Evolutionary conservation across 2,113 vertebrate genomes (phyloP), one percentile per base, ranked within the genome.

Genomic region (Genyomyrus donnyi): DNA sequence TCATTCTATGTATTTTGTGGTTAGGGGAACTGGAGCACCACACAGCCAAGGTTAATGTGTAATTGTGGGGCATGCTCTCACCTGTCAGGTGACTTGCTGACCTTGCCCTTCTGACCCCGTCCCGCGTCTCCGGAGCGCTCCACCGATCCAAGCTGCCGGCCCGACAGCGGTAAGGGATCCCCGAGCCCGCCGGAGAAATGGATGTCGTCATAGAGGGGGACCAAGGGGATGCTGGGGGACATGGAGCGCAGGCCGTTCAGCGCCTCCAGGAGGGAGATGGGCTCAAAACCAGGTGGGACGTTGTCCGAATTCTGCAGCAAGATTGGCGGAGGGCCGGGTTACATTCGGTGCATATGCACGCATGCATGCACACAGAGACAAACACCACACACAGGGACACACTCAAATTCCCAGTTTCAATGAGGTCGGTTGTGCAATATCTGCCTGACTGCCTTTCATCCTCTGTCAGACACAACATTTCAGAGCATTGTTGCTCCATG

Each of bases 191-290:
- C 96, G 0, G 96, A 96, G 93, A 96, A 98, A 90, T 86, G 95
- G 92, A 98, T 96, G 90, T 98, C 97, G 0, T 97, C 97, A 3
- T 98, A 98, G 0, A 98, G 95, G 0, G 97, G 97, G n/a, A 96
- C 97, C 0, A 96, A 96, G 0, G 97, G 97, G 24, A 97, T 92
- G 90, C 95, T 91, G 0, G 96, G 96, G 1, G 97, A 96, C 11
- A 94, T 50, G 0, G 97, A 96, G 50, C 96, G 96, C 1, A 97
- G 95, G 9, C 97, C 97, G 0, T 98, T 98, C 92, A 98, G 94
- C 0, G 97, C 97, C 89, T 98, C 97, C 7, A 98, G 95, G 93
- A 98, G 90, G 46, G 97, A 98, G 90, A 98, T 96, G 91, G 97
- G 97, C 92, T 98, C 97, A 0, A 97, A 98, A 91, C 97, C 97